A percentile compares a stretch with the other conserved stretches of the same genome.
These are phyloP conservation scores for Eustalomyia histrio DNA, from an alignment of 2,888 invertebrate genomes.

Conservation along the genomic window DNA sequence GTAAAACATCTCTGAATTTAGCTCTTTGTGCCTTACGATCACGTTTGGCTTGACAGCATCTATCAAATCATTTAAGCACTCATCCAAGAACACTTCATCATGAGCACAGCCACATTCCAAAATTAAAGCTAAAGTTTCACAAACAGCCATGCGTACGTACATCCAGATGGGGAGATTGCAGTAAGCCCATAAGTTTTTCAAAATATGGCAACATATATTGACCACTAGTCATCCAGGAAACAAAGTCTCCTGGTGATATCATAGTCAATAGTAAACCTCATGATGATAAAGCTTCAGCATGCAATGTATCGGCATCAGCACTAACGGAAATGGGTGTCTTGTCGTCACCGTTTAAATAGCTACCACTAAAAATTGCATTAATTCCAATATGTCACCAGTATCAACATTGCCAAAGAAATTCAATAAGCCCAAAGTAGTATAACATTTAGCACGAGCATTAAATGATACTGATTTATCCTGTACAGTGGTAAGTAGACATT, in stretches of 20 bases:
- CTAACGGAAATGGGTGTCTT: constrained; percentile 85
- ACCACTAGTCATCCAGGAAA: constrained; percentile 81
- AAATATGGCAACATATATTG: constrained; percentile 81
- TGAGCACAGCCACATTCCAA: constrained; percentile 86
- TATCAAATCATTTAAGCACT: constrained; percentile 82
- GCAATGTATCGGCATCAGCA: constrained; percentile 86
- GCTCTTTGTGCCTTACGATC: constrained; percentile 96
- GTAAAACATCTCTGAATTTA: constrained; percentile 94
- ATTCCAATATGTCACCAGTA: constrained; percentile 85
- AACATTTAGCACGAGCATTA: constrained; percentile 91
- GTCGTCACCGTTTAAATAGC: constrained; percentile 89
- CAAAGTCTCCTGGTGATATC: constrained; percentile 85
- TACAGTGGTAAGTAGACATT: constrained; percentile 85
- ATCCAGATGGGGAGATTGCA: constrained; percentile 89
- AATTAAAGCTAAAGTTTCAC: constrained; percentile 89
- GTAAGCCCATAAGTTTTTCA: constrained; percentile 85
- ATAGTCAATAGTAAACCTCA: constrained; percentile 95
- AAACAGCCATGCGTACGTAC: constrained; percentile 89
- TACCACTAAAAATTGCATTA: constrained; percentile 89
- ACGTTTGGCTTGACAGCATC: constrained; percentile 92
- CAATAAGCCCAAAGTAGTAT: constrained; percentile 89
- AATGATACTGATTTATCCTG: constrained; percentile 88
- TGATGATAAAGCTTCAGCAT: constrained; percentile 92
- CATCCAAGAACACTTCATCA: constrained; percentile 83
- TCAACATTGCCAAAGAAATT: constrained; percentile 92